Base-by-base conservation (phyloP, 2,888 invertebrate genomes). In the Erebia ligea region DNA sequence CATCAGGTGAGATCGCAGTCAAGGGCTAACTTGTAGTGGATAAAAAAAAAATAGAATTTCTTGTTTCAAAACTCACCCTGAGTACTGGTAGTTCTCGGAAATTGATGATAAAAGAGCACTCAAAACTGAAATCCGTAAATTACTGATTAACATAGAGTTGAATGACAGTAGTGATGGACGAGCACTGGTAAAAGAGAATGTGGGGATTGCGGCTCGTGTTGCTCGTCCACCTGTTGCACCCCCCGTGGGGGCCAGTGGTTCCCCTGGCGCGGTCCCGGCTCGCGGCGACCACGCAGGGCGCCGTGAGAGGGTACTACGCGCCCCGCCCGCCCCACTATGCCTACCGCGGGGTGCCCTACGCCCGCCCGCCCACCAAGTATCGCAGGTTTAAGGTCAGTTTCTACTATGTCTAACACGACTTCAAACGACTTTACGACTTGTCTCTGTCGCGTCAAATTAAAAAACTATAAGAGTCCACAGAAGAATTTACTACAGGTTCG, bases 331-430 rank as follows among this genome's bases (percentile, higher is more conserved):
- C 88, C 57, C 86, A 91, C 83, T 90, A 83, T 80, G 85, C 85
- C 68, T 93, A 82, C 86, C 86, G 89, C 78, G 92, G 92, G 61
- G 76, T 93, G 59, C 91, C 91, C 61, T 92, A 92, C 85, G 92
- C 88, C 67, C 84, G 82, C 74, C 80, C 87, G 54, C 87, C 86
- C 77, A 82, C 84, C 3, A 80, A 73, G 10, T 69, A 64, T 73
- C 75, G 83, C 84, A 84, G 89, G 80, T 91, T 87, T 80, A 87
- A 91, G 91, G 92, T 91, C 56, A 56, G 11, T 11, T 17, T 11
- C 9, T 10, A 11, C 3, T 19, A 34, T 34, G 6, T 34, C 10
- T 10, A 11, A 6, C 54, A 0, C 0, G 17, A 52, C 1, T 9
- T n/a, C n/a, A n/a, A n/a, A n/a, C n/a, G n/a, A n/a, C n/a, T n/a